These are phyloP conservation scores for Samia ricini DNA, from an alignment of 1,140 invertebrate species.

Conservation along the genomic window DNA sequence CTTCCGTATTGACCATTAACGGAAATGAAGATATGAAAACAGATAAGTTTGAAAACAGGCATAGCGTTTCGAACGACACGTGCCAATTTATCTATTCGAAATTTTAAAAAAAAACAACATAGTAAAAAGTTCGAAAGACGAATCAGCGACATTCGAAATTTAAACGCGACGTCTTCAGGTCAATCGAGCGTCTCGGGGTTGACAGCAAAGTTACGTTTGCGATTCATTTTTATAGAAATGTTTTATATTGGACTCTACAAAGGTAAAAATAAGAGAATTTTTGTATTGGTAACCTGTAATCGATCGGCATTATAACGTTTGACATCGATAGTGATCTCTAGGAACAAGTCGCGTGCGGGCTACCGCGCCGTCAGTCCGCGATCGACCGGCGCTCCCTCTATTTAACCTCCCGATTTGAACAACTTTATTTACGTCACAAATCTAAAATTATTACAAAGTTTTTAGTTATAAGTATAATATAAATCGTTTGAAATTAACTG, in stretches of 20 bases:
- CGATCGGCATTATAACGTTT: conserved; percentile 39
- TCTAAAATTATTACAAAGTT: conserved; percentile 30
- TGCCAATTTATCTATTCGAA: not conserved
- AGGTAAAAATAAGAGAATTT: conserved; percentile 9
- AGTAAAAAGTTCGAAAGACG: not conserved
- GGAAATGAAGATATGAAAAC: not conserved
- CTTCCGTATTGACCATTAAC: not conserved
- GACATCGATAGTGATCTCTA: conserved; percentile 55
- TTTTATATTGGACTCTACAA: conserved; percentile 5
- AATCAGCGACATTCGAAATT: conserved; percentile 1
- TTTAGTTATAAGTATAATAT: conserved; percentile 35
- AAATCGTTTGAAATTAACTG: conserved; percentile 37
- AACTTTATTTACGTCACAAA: conserved; percentile 58
- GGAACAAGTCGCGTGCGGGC: conserved; percentile 46
- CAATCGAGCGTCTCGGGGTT: conserved; percentile 43
- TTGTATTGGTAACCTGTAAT: conserved; percentile 21
- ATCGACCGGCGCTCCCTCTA: conserved; percentile 19
- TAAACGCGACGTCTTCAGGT: conserved; percentile 1
- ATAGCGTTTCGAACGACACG: not conserved
- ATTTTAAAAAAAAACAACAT: not conserved
- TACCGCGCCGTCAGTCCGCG: conserved; percentile 27
- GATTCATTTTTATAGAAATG: not conserved
- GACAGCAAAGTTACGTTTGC: conserved; percentile 18
- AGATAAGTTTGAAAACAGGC: not conserved
- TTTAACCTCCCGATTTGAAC: conserved; percentile 44